These are phyloP conservation scores for Chunga burmeisteri DNA, from an alignment of 2,113 vertebrate species.

Conservation along the genomic window DNA sequence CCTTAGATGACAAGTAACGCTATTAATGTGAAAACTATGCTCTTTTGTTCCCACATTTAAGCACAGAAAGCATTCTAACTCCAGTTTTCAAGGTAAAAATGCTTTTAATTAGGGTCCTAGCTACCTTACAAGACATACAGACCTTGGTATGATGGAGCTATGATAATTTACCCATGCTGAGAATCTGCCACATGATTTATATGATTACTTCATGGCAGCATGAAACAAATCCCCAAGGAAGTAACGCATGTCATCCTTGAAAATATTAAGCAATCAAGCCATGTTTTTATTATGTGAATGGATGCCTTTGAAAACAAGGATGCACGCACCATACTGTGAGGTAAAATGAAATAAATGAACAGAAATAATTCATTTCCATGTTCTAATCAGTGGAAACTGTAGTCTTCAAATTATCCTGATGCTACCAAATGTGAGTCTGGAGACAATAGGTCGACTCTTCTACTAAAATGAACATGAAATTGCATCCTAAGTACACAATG, in stretches of 20 bases:
- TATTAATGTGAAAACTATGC: not conserved
- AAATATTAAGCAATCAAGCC: slow-evolving; percentile 63
- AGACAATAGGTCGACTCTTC: slow-evolving; percentile 40
- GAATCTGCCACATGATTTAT: slow-evolving; percentile 31
- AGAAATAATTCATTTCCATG: slow-evolving; percentile 84
- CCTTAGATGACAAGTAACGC: not conserved
- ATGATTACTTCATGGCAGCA: slow-evolving; percentile 19
- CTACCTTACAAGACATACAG: not conserved
- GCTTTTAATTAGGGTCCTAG: slow-evolving; percentile 30
- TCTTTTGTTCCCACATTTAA: not conserved
- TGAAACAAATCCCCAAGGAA: slow-evolving; percentile 51
- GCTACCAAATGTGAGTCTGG: not conserved
- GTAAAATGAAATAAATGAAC: slow-evolving; percentile 73
- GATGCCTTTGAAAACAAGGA: slow-evolving; percentile 31
- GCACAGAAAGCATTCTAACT: not conserved
- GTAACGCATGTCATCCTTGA: slow-evolving; percentile 34
- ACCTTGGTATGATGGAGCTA: not conserved
- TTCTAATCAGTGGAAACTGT: slow-evolving; percentile 76
- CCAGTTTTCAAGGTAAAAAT: slow-evolving; percentile 27
- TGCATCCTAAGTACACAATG: slow-evolving; percentile 19
- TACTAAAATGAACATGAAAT: slow-evolving; percentile 35
- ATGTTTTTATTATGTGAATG: slow-evolving; percentile 48
- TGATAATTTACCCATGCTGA: not conserved
- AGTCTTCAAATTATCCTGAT: slow-evolving; percentile 35
- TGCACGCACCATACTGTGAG: slow-evolving; percentile 16